Conservation (phyloP, 2,797 vertebrate species). For the Botia almorhae region DNA sequence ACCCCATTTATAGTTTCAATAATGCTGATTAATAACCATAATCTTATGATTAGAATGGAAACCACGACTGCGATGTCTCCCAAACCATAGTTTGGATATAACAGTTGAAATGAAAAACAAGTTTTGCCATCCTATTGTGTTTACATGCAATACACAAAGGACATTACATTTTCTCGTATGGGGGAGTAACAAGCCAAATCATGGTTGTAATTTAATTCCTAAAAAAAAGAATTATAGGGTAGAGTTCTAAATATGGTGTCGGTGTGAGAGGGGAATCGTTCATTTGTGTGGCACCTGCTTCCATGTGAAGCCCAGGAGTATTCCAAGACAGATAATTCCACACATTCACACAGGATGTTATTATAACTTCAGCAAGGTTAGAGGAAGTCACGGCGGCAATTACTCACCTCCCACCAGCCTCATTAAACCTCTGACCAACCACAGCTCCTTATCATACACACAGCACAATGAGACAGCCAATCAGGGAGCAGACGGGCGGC, state of each 20-base stretch:
- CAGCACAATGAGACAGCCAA: slow-evolving; percentile 71
- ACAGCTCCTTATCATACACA: slow-evolving; percentile 74
- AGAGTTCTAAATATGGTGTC: slow-evolving; percentile 58
- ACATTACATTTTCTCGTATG: slow-evolving; percentile 56
- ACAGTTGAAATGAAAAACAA: slow-evolving; percentile 46
- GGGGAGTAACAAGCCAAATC: slow-evolving; percentile 60
- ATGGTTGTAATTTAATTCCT: slow-evolving; percentile 64
- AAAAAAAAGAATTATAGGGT: slow-evolving; percentile 61
- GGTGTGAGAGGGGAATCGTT: slow-evolving; percentile 58
- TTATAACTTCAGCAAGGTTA: slow-evolving; percentile 71
- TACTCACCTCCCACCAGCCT: slow-evolving; percentile 87
- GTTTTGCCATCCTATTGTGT: slow-evolving; percentile 38
- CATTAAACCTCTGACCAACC: slow-evolving; percentile 86
- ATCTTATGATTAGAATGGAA: slow-evolving; percentile 3
- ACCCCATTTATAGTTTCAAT: slow-evolving; percentile 7
- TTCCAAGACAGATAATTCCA: slow-evolving; percentile 70
- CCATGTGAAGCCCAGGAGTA: slow-evolving; percentile 66
- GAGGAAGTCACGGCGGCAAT: slow-evolving; percentile 78
- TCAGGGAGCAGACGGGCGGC: slow-evolving; percentile 69
- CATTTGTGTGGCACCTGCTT: slow-evolving; percentile 60
- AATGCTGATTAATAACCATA: neutral
- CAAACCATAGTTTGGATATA: slow-evolving; percentile 1
- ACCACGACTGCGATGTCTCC: neutral
- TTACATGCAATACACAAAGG: slow-evolving; percentile 55
- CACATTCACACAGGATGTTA: slow-evolving; percentile 68